Base-by-base conservation (phyloP, 1,140 invertebrate species). In the Aphelinus certus region DNA sequence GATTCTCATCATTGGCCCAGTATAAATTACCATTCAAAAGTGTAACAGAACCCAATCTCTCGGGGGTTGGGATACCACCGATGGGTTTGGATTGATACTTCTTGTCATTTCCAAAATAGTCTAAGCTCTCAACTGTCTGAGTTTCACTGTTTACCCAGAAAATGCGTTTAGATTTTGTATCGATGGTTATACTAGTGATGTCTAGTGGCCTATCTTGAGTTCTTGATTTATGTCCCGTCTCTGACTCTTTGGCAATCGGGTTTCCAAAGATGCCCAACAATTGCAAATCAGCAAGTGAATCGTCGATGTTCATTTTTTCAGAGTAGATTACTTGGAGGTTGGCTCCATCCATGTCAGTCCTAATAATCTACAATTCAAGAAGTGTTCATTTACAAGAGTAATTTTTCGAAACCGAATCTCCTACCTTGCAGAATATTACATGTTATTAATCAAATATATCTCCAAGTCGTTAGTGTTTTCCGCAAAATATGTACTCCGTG, bases 281-380 rank as follows among this genome's bases (percentile, higher is more conserved):
- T 9, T 26, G 26, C 26, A 26, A 26, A 26, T 26, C 26, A 26
- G 26, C 26, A 26, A 26, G 26, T 0, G 7, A 3, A 2, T 45
- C n/a, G 1, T 62, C 42, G 0, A 10, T 5, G 6, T 55, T 53
- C 2, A 2, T 3, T 1, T 1, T 6, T 7, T 62, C 43, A 0
- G 9, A n/a, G 43, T 47, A 62, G 3, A 73, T 49, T 1, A 47
- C 4, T n/a, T 53, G 2, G 0, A 6, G 51, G n/a, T 70, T 57
- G 1, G 26, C 4, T 2, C 73, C 73, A 45, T 70, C 66, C 45
- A 64, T 7, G 3, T 69, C 57, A 1, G 61, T 58, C 65, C 73
- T 69, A 3, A 64, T 7, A 2, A 75, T 75, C 73, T 75, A 9
- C 9, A 42, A 26, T 26, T 26, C 26, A 26, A 60, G 10, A 55